Evolutionary conservation across 2,888 invertebrate species (phyloP), one percentile per base, ranked within the genome.

Genomic region (Epicampocera succincta): DNA sequence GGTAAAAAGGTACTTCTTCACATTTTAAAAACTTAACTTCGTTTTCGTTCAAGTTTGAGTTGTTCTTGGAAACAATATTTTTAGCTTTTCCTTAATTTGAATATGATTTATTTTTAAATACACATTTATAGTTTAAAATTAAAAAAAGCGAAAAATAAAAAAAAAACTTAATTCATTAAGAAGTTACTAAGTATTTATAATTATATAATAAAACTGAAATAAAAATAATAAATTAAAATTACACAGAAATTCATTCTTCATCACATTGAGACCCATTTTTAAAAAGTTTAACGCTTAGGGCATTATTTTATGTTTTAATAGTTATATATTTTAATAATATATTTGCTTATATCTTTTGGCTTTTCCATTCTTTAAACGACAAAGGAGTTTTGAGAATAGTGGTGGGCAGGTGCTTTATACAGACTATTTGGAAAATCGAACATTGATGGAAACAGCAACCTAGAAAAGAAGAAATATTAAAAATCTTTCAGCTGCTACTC

Each of bases 201-300:
- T 72, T 66, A 66, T 66, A 69, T 50, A 79, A 56, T 74, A 68
- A 78, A 78, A 72, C 48, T 68, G 72, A 76, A 77, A 63, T 63
- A 74, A 60, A 73, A 74, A 78, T 66, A 77, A 66, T 76, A 81
- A 83, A 81, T 82, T 83, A 83, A 83, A 84, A 84, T 84, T 83
- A 83, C 79, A 83, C 84, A 82, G 84, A 84, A 84, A 84, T 84
- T 84, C 82, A 83, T 84, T 82, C 80, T 84, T 84, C 78, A 84
- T 84, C 84, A 84, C 84, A 84, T 84, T 84, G 84, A 84, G 84
- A 84, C 84, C 84, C 82, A 83, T 83, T 82, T 80, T 76, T 52
- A 50, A 78, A 33, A 78, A 79, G 44, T 79, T 73, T 73, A 73
- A 79, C 78, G 66, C 72, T 46, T 68, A 73, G 72, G 78, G 78